phyloP scores from a whole-genome alignment of 2,113 vertebrate species.

The Paradisaea rubra region DNA sequence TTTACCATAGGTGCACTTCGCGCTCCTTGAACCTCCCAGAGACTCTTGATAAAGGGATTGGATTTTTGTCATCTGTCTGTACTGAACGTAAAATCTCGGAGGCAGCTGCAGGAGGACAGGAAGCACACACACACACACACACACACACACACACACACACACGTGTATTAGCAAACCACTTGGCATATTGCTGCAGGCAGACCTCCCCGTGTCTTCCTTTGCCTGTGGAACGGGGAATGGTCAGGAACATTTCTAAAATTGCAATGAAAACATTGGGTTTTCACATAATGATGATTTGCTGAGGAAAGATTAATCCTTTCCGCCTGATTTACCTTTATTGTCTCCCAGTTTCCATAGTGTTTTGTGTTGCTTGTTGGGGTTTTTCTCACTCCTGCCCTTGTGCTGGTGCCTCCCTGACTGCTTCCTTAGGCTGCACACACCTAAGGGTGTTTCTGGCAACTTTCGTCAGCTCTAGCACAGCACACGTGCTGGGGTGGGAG shows the following conservation, averaged over 20 bases:
- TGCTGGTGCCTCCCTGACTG: background rate
- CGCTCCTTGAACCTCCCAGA: background rate
- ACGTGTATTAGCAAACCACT: background rate
- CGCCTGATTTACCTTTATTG: background rate
- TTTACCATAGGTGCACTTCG: background rate
- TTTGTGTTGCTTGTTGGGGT: background rate
- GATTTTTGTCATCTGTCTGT: background rate
- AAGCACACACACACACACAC: background rate
- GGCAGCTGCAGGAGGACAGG: background rate
- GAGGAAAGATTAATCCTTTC: background rate
- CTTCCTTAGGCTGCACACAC: background rate
- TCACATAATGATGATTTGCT: background rate
- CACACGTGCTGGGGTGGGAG: rapidly evolving
- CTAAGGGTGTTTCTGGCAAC: background rate
- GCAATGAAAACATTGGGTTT: background rate
- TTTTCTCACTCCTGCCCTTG: background rate
- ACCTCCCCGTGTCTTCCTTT: background rate
- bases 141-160: rapidly evolving
- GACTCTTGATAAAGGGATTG: background rate
- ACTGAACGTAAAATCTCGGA: background rate
- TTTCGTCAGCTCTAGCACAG: background rate
- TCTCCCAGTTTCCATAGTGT: rapidly evolving
- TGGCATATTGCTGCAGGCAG: background rate
- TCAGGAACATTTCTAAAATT: background rate
- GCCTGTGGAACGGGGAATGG: background rate